Evolutionary conservation across 2,113 vertebrate genomes (phyloP).

Genomic region (Mormoops blainvillei): DNA sequence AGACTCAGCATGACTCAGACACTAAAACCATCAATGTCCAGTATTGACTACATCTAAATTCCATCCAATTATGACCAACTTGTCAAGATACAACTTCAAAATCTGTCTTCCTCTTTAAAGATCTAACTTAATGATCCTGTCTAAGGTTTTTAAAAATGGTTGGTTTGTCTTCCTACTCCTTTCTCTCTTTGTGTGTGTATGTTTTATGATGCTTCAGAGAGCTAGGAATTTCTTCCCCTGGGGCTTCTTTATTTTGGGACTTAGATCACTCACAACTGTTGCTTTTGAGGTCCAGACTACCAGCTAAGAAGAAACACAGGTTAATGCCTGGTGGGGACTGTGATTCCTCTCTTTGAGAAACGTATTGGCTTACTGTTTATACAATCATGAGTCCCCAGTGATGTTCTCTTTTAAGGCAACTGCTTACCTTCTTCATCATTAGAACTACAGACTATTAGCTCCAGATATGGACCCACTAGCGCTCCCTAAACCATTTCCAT

Average conservation of each 20-base stretch:
- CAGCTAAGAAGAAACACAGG: neutral
- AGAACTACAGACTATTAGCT: neutral
- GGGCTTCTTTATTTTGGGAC: neutral
- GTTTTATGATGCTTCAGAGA: neutral
- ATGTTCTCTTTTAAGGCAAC: neutral
- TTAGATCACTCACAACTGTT: neutral
- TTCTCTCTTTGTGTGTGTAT: neutral
- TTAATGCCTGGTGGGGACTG: neutral
- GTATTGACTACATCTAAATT: neutral
- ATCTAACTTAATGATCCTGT: neutral
- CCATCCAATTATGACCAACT: neutral
- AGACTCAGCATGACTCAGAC: neutral
- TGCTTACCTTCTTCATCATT: neutral
- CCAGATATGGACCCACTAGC: neutral
- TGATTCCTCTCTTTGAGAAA: neutral
- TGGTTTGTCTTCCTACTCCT: neutral
- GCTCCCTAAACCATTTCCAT: neutral
- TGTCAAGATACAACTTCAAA: neutral
- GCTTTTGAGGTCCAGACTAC: neutral
- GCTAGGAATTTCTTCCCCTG: neutral
- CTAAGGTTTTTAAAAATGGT: neutral
- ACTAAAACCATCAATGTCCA: neutral
- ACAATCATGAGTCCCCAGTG: neutral
- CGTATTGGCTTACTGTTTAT: neutral
- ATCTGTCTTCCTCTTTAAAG: neutral